Percentiles rank a stretch among this genome's conserved stretches.
Conservation (phyloP, 1,140 invertebrate genomes). For the Ceratosolen solmsi region DNA sequence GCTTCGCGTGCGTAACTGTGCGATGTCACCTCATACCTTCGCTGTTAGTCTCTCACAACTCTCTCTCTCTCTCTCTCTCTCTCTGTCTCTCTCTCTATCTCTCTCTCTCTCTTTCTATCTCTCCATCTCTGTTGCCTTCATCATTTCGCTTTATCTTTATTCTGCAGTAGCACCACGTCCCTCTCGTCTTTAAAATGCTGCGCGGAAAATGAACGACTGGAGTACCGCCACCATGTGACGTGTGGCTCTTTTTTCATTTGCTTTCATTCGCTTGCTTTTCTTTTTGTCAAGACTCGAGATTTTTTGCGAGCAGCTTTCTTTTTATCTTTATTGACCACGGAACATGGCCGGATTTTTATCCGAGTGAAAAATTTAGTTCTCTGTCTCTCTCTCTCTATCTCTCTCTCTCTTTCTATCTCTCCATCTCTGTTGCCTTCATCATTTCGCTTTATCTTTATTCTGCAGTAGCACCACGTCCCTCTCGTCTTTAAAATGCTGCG, state of each 20-base stretch:
- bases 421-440: constrained; percentile 42
- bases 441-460: constrained; percentile 58
- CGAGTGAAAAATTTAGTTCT: too few relatives aligned
- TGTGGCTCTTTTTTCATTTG: constrained; percentile 3
- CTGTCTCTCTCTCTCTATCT: constrained; percentile 57
- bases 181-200: constrained; percentile 56
- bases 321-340: constrained; percentile 5
- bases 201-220: constrained; percentile 48
- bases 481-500: constrained; percentile 55
- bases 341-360: too few relatives aligned
- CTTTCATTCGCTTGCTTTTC: constrained; percentile 36
- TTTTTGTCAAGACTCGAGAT: neutral
- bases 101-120: constrained; percentile 49
- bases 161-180: constrained; percentile 60
- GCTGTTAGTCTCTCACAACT: constrained; percentile 45
- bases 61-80: constrained; percentile 56
- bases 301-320: neutral
- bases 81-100: constrained; percentile 57
- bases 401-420: constrained; percentile 9
- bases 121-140: constrained; percentile 26
- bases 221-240: constrained; percentile 22
- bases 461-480: constrained; percentile 59
- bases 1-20: constrained; percentile 27
- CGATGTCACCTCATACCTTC: constrained; percentile 46
- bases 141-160: constrained; percentile 59